These are phyloP conservation scores for Ictalurus punctatus DNA, from an alignment of 2,113 vertebrate genomes.

Conservation along the genomic window DNA sequence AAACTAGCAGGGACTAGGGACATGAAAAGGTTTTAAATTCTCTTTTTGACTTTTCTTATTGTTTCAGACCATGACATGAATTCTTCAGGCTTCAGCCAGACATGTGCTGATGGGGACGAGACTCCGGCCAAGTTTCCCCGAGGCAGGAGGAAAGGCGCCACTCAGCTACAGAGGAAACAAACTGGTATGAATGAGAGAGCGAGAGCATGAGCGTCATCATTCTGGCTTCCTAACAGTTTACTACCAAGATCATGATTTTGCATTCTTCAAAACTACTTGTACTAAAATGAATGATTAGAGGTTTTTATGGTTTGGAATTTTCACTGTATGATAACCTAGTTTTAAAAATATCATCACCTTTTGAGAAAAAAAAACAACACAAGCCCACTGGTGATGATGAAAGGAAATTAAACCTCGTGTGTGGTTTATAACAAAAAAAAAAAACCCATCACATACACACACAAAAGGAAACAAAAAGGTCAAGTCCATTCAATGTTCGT, in stretches of 20 bases:
- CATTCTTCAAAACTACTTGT: no score
- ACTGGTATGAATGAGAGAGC: slow-evolving; percentile 60
- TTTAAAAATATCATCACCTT: not conserved
- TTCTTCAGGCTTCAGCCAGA: slow-evolving; percentile 75
- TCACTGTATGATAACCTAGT: not conserved
- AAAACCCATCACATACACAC: not conserved
- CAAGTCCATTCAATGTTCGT: not conserved
- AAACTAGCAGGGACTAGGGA: not conserved
- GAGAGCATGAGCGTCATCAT: not conserved
- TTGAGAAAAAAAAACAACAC: not conserved
- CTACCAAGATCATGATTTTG: no score
- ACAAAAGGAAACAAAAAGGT: not conserved
- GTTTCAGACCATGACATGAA: slow-evolving; percentile 80
- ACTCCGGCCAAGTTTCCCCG: slow-evolving; percentile 73
- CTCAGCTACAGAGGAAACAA: slow-evolving; percentile 73
- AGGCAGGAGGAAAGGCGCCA: slow-evolving; percentile 56
- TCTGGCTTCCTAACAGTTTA: not conserved
- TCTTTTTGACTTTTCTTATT: slow-evolving; percentile 39
- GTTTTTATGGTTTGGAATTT: not conserved
- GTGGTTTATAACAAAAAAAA: not conserved
- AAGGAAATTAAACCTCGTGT: not conserved
- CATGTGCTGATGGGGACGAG: slow-evolving; percentile 75
- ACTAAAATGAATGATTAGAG: not conserved
- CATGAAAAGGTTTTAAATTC: not conserved
- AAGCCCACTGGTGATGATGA: not conserved